Conservation (phyloP, 2,113 vertebrate genomes). For the Nothoprocta perdicaria region DNA sequence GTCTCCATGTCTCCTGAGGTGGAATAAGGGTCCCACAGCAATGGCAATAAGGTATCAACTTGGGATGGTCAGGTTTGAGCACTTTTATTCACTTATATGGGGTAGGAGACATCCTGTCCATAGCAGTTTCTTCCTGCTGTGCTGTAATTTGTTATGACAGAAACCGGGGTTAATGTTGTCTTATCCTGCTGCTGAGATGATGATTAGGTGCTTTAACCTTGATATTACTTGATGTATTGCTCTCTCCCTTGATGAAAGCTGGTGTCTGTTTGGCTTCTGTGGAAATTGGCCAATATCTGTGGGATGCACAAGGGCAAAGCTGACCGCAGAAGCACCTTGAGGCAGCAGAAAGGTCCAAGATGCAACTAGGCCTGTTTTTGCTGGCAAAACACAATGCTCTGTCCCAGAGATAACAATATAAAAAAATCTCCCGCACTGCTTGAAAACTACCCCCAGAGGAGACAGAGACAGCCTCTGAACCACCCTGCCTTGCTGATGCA, state of each 20-base stretch:
- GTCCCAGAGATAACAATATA: neutral
- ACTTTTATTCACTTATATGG: neutral
- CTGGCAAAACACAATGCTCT: neutral
- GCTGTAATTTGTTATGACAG: conserved; percentile 1
- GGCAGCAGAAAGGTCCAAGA: neutral
- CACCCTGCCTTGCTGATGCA: neutral
- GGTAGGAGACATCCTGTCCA: neutral
- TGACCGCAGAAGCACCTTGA: neutral
- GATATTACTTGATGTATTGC: neutral
- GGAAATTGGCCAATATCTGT: neutral
- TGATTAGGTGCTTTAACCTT: conserved; percentile 4
- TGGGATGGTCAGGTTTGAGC: neutral
- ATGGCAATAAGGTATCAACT: neutral
- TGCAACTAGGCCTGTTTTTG: neutral
- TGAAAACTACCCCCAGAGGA: neutral
- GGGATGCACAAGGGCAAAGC: neutral
- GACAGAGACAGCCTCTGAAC: neutral
- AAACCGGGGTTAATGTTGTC: conserved; percentile 21
- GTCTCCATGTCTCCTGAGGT: neutral
- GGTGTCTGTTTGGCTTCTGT: neutral
- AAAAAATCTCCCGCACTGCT: too few relatives aligned
- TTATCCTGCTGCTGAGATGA: neutral
- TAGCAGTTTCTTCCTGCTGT: neutral
- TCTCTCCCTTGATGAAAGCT: neutral
- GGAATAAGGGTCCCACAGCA: neutral